Percentiles rank a stretch among this genome's conserved stretches.
Conservation (phyloP, 1,140 invertebrate species). For the Notospermus geniculatus region DNA sequence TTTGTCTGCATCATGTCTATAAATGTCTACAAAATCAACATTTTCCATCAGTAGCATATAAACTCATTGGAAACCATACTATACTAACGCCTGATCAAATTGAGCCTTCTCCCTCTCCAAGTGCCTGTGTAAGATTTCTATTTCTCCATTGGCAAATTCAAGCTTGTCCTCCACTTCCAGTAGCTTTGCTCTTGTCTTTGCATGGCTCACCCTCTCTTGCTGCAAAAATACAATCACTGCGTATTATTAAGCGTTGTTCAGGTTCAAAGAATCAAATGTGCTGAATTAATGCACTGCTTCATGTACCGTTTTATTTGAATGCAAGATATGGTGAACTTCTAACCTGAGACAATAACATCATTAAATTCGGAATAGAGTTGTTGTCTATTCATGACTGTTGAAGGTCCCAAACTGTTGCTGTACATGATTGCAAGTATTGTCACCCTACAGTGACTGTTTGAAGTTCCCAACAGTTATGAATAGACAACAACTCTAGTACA, state of each 20-base stretch:
- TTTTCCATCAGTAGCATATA: background rate
- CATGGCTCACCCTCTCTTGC: conserved; percentile 28
- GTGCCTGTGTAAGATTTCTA: conserved; percentile 34
- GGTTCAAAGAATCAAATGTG: no score
- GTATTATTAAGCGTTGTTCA: background rate
- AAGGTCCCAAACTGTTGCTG: no score
- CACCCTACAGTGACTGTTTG: no score
- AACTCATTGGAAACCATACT: background rate
- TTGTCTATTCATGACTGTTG: no score
- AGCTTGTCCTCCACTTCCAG: conserved; percentile 33
- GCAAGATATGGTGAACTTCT: no score
- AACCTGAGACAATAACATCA: no score
- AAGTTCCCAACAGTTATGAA: no score
- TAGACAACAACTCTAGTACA: no score
- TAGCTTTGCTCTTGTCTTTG: conserved; percentile 26
- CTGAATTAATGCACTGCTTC: no score
- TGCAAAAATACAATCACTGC: conserved; percentile 13
- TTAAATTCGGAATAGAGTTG: no score
- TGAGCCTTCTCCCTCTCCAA: conserved; percentile 32
- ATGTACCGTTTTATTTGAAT: no score
- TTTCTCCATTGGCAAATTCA: conserved; percentile 32
- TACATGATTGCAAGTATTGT: no score
- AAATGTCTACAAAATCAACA: background rate
- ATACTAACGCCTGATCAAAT: conserved; percentile 33
- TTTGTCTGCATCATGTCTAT: background rate